Evolutionary conservation across 2,888 invertebrate species (phyloP), one percentile per base, ranked within the genome.

Genomic region (Spodoptera exigua): DNA sequence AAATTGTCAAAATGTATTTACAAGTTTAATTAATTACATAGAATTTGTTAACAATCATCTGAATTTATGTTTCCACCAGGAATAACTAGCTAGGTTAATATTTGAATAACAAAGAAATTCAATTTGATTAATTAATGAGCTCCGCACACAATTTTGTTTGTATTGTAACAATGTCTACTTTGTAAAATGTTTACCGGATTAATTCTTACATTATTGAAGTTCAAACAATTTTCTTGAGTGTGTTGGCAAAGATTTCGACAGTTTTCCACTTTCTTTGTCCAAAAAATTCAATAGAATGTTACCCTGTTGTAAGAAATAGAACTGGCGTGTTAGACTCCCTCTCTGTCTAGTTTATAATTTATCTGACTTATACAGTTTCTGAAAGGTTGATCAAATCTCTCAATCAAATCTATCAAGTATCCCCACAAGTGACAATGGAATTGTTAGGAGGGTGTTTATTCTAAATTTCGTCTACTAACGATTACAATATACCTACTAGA

Each of bases 121-220:
- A 67, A 71, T 71, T 71, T 73, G 62, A 72, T 72, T 73, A 72
- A 71, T 68, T 71, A 71, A 72, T 61, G 55, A 61, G 46, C 58
- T 46, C 3, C 4, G 44, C 47, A 65, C 27, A 52, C 41, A 55
- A 4, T 41, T 32, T 35, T 61, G 54, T 58, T 45, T 55, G 39
- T 17, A 52, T 48, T 47, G 43, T 52, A 32, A 70, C 43, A 40
- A 59, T 59, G 49, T 44, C 34, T 59, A 39, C 36, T n/a, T 52
- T 43, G 17, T 51, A 56, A 71, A 60, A 65, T 46, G 48, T 71
- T 66, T 65, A 36, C 39, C n/a, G 18, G 41, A 43, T 52, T 49
- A n/a, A 46, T 49, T 39, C 39, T 56, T 52, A 46, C 35, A 18
- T 37, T 45, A 47, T 34, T 36, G 36, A 35, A 37, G 36, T 70